These are phyloP conservation scores for Tetramorium alpestre DNA, from an alignment of 1,140 invertebrate genomes.

Conservation along the genomic window DNA sequence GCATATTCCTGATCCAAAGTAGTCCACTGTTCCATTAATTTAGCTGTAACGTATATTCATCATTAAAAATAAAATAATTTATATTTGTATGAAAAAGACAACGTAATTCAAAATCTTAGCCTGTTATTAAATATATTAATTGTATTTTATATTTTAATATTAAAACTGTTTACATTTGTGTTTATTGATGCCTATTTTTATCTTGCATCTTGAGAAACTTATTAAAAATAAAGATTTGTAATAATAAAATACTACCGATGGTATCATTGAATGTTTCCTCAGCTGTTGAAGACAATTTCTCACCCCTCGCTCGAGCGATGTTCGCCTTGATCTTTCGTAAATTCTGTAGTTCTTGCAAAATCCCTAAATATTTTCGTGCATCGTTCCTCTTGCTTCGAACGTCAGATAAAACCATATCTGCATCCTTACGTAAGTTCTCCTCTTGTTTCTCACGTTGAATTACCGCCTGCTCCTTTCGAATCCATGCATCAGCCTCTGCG, in stretches of 20 bases:
- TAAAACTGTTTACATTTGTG: conserved; percentile 39
- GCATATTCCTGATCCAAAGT: conserved; percentile 81
- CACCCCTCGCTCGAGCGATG: conserved; percentile 87
- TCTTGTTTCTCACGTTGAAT: conserved; percentile 89
- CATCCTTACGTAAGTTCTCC: conserved; percentile 88
- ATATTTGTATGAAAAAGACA: neutral
- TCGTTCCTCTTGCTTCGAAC: conserved; percentile 90
- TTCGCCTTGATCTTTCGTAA: conserved; percentile 88
- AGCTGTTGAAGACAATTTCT: conserved; percentile 83
- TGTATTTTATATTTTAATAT: neutral
- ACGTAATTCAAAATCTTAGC: neutral
- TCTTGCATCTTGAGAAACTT: neutral
- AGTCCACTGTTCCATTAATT: conserved; percentile 80
- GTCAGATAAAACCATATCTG: conserved; percentile 89
- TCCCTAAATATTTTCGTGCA: conserved; percentile 87
- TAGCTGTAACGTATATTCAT: conserved; percentile 71
- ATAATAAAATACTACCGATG: conserved; percentile 75
- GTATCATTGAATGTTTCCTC: conserved; percentile 82
- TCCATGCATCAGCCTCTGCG: conserved; percentile 87
- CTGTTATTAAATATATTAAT: neutral
- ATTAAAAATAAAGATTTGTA: neutral
- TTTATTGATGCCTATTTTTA: neutral
- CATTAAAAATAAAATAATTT: conserved; percentile 14
- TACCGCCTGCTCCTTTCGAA: conserved; percentile 87
- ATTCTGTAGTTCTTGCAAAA: conserved; percentile 88